Percentiles rank a stretch among this genome's conserved stretches.
Evolutionary conservation across 2,797 vertebrate genomes (phyloP).

Genomic region (Thunnus albacares): DNA sequence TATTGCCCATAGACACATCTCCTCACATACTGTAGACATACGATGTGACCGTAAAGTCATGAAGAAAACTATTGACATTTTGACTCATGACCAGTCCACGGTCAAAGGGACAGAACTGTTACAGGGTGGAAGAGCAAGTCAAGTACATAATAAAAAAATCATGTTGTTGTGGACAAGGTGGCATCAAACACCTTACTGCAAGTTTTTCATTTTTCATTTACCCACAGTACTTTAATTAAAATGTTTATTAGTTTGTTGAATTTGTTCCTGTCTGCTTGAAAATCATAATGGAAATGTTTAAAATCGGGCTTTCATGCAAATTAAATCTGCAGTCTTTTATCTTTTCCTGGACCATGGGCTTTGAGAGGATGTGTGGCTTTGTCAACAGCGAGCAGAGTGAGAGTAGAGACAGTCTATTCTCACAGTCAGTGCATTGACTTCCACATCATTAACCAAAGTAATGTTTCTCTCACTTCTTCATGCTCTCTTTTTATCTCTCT

Average conservation of each 20-base stretch:
- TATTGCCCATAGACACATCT: constrained; percentile 51
- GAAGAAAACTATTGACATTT: constrained; percentile 22
- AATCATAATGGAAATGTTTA: neutral
- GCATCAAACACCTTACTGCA: neutral
- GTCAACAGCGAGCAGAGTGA: constrained; percentile 13
- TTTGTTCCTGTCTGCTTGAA: neutral
- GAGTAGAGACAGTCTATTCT: constrained; percentile 1
- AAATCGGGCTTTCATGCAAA: neutral
- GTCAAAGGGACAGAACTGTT: neutral
- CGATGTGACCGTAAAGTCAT: constrained; percentile 35
- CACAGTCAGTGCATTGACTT: constrained; percentile 15
- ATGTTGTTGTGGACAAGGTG: neutral
- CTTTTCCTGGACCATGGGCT: neutral
- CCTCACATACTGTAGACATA: constrained; percentile 35
- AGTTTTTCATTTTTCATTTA: neutral
- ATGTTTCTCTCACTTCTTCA: constrained; percentile 36
- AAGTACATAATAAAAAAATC: neutral
- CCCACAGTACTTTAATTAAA: neutral
- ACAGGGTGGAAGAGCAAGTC: neutral
- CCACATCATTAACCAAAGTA: constrained; percentile 54
- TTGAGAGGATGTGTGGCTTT: constrained; percentile 13
- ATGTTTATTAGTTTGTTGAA: neutral
- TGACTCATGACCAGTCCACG: constrained; percentile 24
- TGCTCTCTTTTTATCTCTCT: constrained; percentile 23
- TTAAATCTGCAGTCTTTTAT: neutral